Evolutionary conservation across 2,888 invertebrate species (phyloP).

Genomic region (Pterobdella sp.): DNA sequence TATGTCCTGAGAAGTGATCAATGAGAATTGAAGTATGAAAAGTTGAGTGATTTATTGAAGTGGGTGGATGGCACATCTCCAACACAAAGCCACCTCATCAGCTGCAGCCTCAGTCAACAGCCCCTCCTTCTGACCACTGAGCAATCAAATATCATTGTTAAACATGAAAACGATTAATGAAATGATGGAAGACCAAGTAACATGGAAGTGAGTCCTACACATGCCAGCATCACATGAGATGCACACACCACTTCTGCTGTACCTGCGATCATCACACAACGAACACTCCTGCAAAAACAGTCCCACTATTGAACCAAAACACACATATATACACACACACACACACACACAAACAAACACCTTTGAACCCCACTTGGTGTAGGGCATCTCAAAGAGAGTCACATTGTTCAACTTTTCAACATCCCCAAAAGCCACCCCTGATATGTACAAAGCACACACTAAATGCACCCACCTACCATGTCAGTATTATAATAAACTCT

Average conservation of each 20-base stretch:
- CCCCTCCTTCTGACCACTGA: conserved; percentile 83
- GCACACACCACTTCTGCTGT: conserved; percentile 84
- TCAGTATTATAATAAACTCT: background rate
- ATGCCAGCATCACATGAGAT: conserved; percentile 97
- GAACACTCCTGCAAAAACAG: conserved; percentile 62
- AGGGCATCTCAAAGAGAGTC: conserved; percentile 93
- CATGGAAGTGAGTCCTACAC: conserved; percentile 93
- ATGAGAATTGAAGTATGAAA: background rate
- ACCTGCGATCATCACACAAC: conserved; percentile 76
- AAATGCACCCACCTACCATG: conserved; percentile 77
- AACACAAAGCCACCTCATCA: conserved; percentile 46
- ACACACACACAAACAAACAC: conserved; percentile 38
- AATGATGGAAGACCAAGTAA: conserved; percentile 79
- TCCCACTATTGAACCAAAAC: background rate
- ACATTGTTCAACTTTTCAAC: conserved; percentile 66
- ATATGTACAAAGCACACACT: conserved; percentile 92
- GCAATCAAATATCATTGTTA: background rate
- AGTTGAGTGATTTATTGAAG: background rate
- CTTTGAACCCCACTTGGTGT: conserved; percentile 88
- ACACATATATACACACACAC: background rate
- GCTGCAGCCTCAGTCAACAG: conserved; percentile 75
- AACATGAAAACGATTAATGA: no score
- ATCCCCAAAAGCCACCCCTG: conserved; percentile 92
- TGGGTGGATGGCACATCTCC: background rate
- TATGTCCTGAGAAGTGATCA: conserved; percentile 44